Conservation (phyloP, 2,888 invertebrate genomes). For the Hemistola chrysoprasaria region DNA sequence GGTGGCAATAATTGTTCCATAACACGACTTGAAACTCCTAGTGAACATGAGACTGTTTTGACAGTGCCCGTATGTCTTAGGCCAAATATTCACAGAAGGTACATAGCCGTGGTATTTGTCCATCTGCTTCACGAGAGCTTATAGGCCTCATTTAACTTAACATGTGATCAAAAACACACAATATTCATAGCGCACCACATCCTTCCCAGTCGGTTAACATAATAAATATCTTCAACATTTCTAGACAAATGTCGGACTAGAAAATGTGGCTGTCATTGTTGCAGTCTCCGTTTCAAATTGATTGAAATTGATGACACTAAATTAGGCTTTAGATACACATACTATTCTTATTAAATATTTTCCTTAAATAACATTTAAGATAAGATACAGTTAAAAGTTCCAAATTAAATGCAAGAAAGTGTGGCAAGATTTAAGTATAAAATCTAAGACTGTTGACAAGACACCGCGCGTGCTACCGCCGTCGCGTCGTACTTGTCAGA, state of each 20-base stretch:
- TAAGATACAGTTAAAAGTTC: constrained; percentile 34
- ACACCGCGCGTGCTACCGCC: too few relatives aligned
- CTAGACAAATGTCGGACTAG: constrained; percentile 33
- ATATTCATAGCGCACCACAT: constrained; percentile 15
- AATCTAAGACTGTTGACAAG: too few relatives aligned
- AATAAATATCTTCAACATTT: constrained; percentile 5
- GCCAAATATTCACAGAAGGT: constrained; percentile 1
- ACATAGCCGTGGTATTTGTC: neutral
- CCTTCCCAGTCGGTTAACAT: constrained; percentile 28
- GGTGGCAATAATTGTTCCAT: too few relatives aligned
- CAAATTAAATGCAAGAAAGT: constrained; percentile 63
- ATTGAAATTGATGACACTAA: neutral
- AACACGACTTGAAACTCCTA: too few relatives aligned
- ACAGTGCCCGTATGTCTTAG: constrained; percentile 8
- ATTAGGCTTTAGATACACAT: too few relatives aligned
- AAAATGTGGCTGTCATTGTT: constrained; percentile 24
- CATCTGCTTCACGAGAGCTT: neutral
- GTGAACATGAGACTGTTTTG: too few relatives aligned
- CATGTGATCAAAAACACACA: neutral
- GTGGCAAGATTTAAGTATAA: constrained; percentile 57
- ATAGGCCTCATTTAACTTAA: neutral
- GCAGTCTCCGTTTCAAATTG: constrained; percentile 21
- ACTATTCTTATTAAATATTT: too few relatives aligned
- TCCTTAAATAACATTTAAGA: neutral
- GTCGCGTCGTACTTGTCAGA: too few relatives aligned